Base-by-base conservation (phyloP, 2,113 vertebrate species). In the Guaruba guarouba region DNA sequence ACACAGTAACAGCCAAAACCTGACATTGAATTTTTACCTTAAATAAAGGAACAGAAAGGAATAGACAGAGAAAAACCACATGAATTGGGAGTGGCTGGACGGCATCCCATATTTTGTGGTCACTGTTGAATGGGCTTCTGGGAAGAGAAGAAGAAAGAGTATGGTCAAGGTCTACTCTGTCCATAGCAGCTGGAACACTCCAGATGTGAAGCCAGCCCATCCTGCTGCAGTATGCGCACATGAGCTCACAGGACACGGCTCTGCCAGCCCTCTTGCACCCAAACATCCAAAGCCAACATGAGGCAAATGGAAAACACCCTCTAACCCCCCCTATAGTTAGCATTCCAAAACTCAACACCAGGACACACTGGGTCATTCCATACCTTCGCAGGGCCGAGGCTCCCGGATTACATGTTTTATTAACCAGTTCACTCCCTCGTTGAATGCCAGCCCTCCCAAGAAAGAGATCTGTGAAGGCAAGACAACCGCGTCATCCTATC, bases 11-110 rank as follows among this genome's bases (percentile, higher is more conserved):
- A 85, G 61, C 41, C 79, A 59, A 73, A 83, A 90, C 15, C 39
- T 88, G 73, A 27, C 39, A 31, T 1, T 29, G 67, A 61, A 43
- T 48, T 66, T 96, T 98, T 95, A 99, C 99, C 99, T 99, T 98
- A 99, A 99, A 98, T 99, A 99, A 95, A 99, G 98, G 96, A 99
- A 99, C 90, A 99, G 99, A 97, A 99, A 99, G 95, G 99, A 99
- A 96, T 99, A 99, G 96, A 99, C 98, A 91, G 99, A 99, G 98
- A 99, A 99, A 98, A 99, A 99, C 99, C 99, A 99, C 97, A 99
- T 99, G 73, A 99, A 99, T 91, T 99, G 99, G 90, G 99, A 98
- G 95, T 99, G 99, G 97, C 98, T 99, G 96, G 99, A 99, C 15
- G 99, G 99, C 99, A 99, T 99, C 93, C 99, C 99, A 95, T 99